Evolutionary conservation across 1,140 invertebrate species (phyloP).

Genomic region (Ceratina australensis): DNA sequence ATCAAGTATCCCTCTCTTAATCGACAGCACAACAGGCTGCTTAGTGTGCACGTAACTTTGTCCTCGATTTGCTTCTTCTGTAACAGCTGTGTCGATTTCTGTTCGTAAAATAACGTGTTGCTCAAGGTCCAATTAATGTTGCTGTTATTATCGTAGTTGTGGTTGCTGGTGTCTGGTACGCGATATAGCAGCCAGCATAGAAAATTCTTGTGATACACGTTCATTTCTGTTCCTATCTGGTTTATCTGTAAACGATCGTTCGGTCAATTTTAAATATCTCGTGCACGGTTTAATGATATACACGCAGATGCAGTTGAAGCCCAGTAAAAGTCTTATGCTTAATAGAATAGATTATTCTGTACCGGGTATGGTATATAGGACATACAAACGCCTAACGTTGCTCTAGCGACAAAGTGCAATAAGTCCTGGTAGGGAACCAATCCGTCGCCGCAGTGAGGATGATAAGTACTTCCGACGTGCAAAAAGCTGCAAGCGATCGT

Average conservation of each 20-base stretch:
- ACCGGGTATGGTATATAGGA: slow-evolving; percentile 78
- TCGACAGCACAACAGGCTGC: slow-evolving; percentile 87
- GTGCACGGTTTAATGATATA: no score
- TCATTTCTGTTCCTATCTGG: slow-evolving; percentile 80
- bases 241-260: slow-evolving; percentile 68
- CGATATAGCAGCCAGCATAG: slow-evolving; percentile 88
- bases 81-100: slow-evolving; percentile 80
- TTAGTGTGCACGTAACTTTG: slow-evolving; percentile 83
- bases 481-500: slow-evolving; percentile 91
- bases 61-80: slow-evolving; percentile 85
- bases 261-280: slow-evolving; percentile 1
- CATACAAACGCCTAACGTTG: slow-evolving; percentile 89
- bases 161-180: slow-evolving; percentile 34
- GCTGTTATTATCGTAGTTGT: no score
- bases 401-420: slow-evolving; percentile 88
- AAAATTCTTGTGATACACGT: slow-evolving; percentile 87
- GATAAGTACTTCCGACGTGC: slow-evolving; percentile 85
- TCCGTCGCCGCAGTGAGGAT: slow-evolving; percentile 85
- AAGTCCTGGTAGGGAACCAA: slow-evolving; percentile 88
- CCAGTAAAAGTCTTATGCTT: no score
- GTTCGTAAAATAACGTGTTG: slow-evolving; percentile 82
- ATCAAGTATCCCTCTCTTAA: slow-evolving; percentile 90
- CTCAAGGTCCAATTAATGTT: slow-evolving; percentile 77
- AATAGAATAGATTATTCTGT: slow-evolving; percentile 52
- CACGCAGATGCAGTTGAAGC: no score